Evolutionary conservation across 2,113 vertebrate genomes (phyloP).

Genomic region (Vidua chalybeata): DNA sequence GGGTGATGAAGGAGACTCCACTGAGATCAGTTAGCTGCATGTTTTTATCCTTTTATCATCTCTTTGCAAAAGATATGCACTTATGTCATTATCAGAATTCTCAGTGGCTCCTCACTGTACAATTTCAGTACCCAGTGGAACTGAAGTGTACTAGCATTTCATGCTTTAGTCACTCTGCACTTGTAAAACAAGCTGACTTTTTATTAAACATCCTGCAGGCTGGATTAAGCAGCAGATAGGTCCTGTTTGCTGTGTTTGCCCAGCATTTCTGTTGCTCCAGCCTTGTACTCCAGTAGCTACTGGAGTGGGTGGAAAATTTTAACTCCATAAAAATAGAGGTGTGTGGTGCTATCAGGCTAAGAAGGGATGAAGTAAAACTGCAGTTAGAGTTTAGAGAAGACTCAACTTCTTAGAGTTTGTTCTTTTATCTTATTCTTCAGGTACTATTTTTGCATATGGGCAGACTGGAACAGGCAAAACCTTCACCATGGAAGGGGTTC

Average conservation of each 20-base stretch:
- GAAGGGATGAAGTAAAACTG: background rate
- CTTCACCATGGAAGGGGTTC: conserved; percentile 97
- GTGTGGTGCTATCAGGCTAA: background rate
- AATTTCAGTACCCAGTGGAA: background rate
- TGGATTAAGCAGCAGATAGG: background rate
- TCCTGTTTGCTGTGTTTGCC: background rate
- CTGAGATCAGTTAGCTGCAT: background rate
- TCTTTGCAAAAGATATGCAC: background rate
- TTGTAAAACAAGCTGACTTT: background rate
- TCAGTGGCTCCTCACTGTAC: background rate
- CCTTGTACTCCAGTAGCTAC: background rate
- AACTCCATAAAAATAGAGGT: background rate
- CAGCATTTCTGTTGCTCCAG: background rate
- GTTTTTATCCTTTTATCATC: background rate
- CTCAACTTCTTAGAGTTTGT: background rate
- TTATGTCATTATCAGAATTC: background rate
- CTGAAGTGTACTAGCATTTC: background rate
- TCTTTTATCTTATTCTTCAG: conserved; percentile 62
- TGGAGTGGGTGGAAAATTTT: background rate
- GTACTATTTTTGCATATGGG: conserved; percentile 99
- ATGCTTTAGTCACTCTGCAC: background rate
- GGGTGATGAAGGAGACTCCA: background rate
- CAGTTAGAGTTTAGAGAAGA: background rate
- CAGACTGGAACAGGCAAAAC: conserved; percentile 99
- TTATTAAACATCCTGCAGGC: background rate